A percentile compares a stretch with the other conserved stretches of the same genome.
Evolutionary conservation across 2,797 vertebrate genomes (phyloP).

Genomic region (Craterocephalus amniculus): DNA sequence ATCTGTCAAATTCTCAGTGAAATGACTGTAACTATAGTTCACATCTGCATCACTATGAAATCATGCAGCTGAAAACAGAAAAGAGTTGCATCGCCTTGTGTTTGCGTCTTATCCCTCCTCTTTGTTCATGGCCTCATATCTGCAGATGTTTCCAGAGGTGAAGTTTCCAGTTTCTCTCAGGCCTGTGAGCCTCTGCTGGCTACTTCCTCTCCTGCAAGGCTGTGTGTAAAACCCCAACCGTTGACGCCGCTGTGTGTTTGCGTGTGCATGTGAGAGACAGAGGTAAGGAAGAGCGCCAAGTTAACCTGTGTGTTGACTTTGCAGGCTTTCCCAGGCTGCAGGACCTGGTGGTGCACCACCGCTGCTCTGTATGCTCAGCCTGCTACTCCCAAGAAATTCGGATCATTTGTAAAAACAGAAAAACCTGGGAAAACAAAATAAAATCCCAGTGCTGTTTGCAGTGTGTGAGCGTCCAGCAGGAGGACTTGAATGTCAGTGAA

Average conservation of each 20-base stretch:
- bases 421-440: conserved; percentile 53
- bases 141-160: conserved; percentile 14
- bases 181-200: conserved; percentile 27
- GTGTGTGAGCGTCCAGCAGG: conserved; percentile 23
- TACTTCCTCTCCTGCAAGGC: conserved; percentile 23
- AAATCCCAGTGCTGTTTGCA: conserved; percentile 36
- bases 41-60: conserved; percentile 4
- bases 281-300: conserved; percentile 47
- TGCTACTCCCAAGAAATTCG: conserved; percentile 45
- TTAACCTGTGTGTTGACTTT: conserved; percentile 76
- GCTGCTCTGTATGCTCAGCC: conserved; percentile 41
- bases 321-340: conserved; percentile 64
- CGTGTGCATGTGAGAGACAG: conserved; percentile 32
- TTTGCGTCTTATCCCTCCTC: not conserved
- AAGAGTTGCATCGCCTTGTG: conserved; percentile 1
- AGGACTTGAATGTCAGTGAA: conserved; percentile 21
- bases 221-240: conserved; percentile 32
- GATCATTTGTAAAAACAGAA: conserved; percentile 60
- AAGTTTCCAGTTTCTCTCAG: conserved; percentile 37
- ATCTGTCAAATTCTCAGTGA: conserved; percentile 10
- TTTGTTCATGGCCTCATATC: conserved; percentile 18
- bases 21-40: conserved; percentile 12
- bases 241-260: conserved; percentile 49
- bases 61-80: conserved; percentile 3
- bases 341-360: conserved; percentile 43